These are phyloP conservation scores for Orgyia antiqua DNA, from an alignment of 2,888 invertebrate species.

Conservation along the genomic window DNA sequence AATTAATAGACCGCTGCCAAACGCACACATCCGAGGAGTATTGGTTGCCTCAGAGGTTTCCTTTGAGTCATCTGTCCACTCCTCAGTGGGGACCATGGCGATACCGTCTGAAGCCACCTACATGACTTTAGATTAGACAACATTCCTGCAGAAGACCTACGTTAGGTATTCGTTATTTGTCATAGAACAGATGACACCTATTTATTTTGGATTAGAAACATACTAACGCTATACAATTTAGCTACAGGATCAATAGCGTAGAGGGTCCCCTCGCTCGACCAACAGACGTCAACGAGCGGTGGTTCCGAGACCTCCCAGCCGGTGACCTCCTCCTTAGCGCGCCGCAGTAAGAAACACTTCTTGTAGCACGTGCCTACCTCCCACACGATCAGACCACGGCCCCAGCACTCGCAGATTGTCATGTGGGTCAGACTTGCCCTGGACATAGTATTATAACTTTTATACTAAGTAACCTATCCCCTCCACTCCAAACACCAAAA, in stretches of 20 bases:
- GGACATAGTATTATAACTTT: neutral
- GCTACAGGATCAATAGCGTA: slow-evolving; percentile 53
- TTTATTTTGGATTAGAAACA: too few species aligned
- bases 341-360: slow-evolving; percentile 49
- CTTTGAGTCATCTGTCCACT: slow-evolving; percentile 37
- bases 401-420: slow-evolving; percentile 63
- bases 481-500: too few species aligned
- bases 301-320: slow-evolving; percentile 51
- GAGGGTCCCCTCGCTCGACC: slow-evolving; percentile 58
- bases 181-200: too few species aligned
- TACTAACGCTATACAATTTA: slow-evolving; percentile 55
- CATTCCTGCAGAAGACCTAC: too few species aligned
- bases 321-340: slow-evolving; percentile 40
- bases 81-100: slow-evolving; percentile 50
- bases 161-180: too few species aligned
- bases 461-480: too few species aligned
- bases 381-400: slow-evolving; percentile 61
- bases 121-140: slow-evolving; percentile 1
- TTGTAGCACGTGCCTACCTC: slow-evolving; percentile 67
- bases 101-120: slow-evolving; percentile 63
- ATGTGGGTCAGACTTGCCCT: slow-evolving; percentile 62
- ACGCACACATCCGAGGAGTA: slow-evolving; percentile 37
- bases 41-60: slow-evolving; percentile 5
- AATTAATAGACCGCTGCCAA: slow-evolving; percentile 54
- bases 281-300: slow-evolving; percentile 46